Evolutionary conservation across 2,888 invertebrate species (phyloP), one percentile per base, ranked within the genome.

Genomic region (Eupithecia pulchellata): DNA sequence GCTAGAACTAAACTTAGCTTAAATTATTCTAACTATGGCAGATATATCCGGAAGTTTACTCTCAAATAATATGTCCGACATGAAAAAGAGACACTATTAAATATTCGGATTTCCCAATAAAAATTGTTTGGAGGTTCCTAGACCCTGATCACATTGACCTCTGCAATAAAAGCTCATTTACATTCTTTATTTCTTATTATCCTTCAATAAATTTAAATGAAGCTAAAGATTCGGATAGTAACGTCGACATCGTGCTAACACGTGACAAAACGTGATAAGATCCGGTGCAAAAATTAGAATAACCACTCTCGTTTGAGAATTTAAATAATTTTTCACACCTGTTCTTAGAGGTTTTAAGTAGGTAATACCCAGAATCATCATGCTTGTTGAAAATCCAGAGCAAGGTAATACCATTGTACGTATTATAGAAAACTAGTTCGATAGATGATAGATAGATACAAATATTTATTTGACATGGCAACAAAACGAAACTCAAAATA

Each of bases 71-170:
- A 20, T 13, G 4, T 20, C 20, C 11, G 25, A 25, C 25, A 25
- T 25, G 52, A 11, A 25, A 52, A 4, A 47, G 47, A 25, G n/a
- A 42, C 5, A 52, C 2, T 25, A 2, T 9, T 13, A 25, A 25
- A 52, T 52, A 25, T 52, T 20, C 20, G 20, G 20, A 52, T 52
- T 25, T 52, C 52, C 25, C 25, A 52, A 52, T 25, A 52, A 25
- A 25, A 52, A 20, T n/a, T 11, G 25, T 52, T 52, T 25, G 52
- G 20, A 52, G 25, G 52, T 52, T n/a, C 42, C 42, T 20, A n/a
- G 42, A 47, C 25, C 52, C 52, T 52, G 52, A 52, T 52, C 1
- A 52, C 52, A 13, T 52, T 52, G 52, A 52, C 52, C 52, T 52
- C 52, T 52, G 25, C 25, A 52, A 13, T 52, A 52, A 47, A 20